phyloP scores from a whole-genome alignment of 2,797 vertebrate species.

The Salmo trutta region DNA sequence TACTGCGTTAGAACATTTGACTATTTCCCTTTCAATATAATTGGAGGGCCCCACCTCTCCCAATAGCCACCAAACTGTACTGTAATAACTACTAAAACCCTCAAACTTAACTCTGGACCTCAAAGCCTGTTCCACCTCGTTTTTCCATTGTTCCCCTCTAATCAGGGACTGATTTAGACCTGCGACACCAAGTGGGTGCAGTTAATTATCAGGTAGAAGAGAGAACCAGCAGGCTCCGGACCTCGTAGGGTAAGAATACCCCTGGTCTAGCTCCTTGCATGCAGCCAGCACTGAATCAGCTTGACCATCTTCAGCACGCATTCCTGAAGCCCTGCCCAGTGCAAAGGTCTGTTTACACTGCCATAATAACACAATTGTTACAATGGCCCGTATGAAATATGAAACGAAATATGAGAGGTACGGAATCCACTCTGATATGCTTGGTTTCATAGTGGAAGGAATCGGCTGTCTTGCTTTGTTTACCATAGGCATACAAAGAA shows the following conservation, averaged over 20 bases:
- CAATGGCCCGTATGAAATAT: slow-evolving; percentile 65
- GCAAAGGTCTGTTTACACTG: slow-evolving; percentile 66
- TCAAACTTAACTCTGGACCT: slow-evolving; percentile 13
- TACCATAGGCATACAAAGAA: slow-evolving; percentile 38
- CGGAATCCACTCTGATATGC: slow-evolving; percentile 63
- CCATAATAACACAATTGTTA: slow-evolving; percentile 66
- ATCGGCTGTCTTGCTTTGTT: slow-evolving; percentile 64
- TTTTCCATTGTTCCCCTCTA: no score
- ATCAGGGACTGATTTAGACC: no score
- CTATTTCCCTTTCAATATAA: slow-evolving; percentile 15
- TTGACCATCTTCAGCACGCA: slow-evolving; percentile 71
- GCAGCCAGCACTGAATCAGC: slow-evolving; percentile 56
- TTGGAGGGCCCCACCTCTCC: slow-evolving; percentile 55
- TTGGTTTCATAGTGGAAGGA: slow-evolving; percentile 64
- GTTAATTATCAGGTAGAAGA: no score
- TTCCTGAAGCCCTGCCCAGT: slow-evolving; percentile 61
- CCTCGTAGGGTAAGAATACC: slow-evolving; percentile 13
- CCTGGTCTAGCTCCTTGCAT: background rate
- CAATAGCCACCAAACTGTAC: slow-evolving; percentile 54
- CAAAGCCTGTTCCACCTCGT: no score
- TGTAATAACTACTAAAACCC: slow-evolving; percentile 60
- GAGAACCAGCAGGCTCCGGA: no score
- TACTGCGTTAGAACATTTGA: background rate
- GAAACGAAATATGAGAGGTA: slow-evolving; percentile 66
- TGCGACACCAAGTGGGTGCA: no score